phyloP scores from a whole-genome alignment of 2,113 vertebrate species.

The Phainopepla nitens region DNA sequence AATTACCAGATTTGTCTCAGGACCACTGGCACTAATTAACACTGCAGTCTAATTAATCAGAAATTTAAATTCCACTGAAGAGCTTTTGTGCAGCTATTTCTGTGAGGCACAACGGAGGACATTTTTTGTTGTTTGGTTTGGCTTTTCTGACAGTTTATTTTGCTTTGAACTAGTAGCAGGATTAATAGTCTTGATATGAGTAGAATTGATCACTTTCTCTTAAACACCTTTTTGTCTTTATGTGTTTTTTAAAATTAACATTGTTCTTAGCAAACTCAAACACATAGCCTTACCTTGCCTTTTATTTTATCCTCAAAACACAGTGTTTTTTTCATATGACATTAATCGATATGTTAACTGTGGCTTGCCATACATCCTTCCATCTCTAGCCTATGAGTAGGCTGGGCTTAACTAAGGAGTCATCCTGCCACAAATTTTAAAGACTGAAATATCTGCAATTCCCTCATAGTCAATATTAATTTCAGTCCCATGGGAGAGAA shows the following conservation, averaged over 20 bases:
- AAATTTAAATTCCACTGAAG: slow-evolving; percentile 43
- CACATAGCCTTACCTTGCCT: background rate
- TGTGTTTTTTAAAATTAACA: background rate
- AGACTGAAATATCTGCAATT: background rate
- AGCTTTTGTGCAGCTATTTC: slow-evolving; percentile 21
- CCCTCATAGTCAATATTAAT: background rate
- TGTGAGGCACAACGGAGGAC: background rate
- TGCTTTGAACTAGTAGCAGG: background rate
- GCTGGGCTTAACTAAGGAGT: background rate
- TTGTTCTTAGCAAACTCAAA: background rate
- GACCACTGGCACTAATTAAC: slow-evolving; percentile 64
- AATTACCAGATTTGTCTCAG: slow-evolving; percentile 46
- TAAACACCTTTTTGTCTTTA: background rate
- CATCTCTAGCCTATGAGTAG: background rate
- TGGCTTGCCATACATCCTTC: background rate
- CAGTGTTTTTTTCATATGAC: accelerated
- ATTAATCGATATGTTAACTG: background rate
- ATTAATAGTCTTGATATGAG: background rate
- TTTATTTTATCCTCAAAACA: background rate
- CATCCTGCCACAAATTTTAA: background rate
- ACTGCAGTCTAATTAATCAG: slow-evolving; percentile 59
- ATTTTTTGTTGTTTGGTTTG: background rate
- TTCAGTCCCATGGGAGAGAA: background rate
- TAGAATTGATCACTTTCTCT: background rate
- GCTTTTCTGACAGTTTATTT: background rate